Evolutionary conservation across 2,113 vertebrate species (phyloP).

Genomic region (Bucco capensis): DNA sequence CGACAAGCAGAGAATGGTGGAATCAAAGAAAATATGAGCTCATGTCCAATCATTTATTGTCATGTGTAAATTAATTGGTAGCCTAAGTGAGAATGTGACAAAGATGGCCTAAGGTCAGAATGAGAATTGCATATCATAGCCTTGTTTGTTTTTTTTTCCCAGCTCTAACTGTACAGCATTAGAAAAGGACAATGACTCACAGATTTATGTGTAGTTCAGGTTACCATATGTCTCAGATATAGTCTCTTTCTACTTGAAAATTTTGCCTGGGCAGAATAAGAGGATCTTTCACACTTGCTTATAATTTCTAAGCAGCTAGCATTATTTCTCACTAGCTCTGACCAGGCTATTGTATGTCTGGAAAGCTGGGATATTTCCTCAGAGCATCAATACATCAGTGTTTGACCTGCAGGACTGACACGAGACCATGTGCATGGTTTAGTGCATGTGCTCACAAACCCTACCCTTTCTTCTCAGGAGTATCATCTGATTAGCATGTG

Average conservation of each 20-base stretch:
- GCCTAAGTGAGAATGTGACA: background rate
- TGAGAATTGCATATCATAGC: background rate
- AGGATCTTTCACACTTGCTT: background rate
- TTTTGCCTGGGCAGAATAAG: background rate
- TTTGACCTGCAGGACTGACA: background rate
- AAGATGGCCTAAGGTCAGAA: background rate
- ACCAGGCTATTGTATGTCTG: background rate
- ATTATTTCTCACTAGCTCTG: background rate
- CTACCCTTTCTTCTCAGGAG: background rate
- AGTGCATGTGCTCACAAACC: background rate
- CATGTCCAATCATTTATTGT: background rate
- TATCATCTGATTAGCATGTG: background rate
- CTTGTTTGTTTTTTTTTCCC: background rate
- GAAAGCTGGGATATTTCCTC: background rate
- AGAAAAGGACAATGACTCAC: background rate
- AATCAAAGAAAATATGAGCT: slow-evolving; percentile 10
- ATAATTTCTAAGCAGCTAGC: background rate
- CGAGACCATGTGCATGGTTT: background rate
- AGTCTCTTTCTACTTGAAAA: background rate
- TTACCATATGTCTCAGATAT: background rate
- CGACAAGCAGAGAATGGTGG: background rate
- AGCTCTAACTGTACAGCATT: background rate
- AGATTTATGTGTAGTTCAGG: background rate
- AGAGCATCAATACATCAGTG: background rate
- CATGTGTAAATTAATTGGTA: background rate